phyloP scores from a whole-genome alignment of 2,888 invertebrate species.

The Dynastes tityus region DNA sequence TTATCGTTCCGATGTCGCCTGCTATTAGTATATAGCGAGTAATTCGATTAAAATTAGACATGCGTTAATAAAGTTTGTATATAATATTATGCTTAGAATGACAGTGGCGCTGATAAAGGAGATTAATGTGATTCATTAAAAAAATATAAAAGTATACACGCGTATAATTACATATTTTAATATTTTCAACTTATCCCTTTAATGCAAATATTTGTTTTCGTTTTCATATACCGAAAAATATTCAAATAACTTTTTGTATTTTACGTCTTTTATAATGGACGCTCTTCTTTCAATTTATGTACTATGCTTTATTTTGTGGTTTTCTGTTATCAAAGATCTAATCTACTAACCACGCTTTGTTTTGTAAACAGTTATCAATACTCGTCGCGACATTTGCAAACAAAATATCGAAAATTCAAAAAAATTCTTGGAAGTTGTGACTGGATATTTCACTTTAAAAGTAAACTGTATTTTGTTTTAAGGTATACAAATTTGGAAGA shows the following conservation, averaged over 20 bases:
- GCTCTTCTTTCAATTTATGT: too few relatives aligned
- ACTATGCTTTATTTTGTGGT: too few relatives aligned
- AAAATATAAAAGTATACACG: background rate
- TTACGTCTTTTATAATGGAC: too few relatives aligned
- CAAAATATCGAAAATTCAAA: too few relatives aligned
- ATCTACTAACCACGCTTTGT: too few relatives aligned
- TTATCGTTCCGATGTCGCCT: background rate
- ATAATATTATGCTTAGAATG: background rate
- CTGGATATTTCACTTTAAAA: too few relatives aligned
- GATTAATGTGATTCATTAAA: constrained; percentile 1
- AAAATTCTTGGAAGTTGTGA: too few relatives aligned
- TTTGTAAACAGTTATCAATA: too few relatives aligned
- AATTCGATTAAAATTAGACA: constrained; percentile 1
- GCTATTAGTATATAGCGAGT: background rate
- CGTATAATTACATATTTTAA: background rate
- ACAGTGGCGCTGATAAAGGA: background rate
- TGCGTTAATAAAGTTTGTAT: background rate
- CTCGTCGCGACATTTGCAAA: too few relatives aligned
- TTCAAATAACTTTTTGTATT: too few relatives aligned
- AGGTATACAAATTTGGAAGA: background rate
- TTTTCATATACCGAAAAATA: background rate
- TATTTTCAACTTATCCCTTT: background rate
- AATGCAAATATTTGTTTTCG: background rate
- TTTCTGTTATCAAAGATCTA: too few relatives aligned
- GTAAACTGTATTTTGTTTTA: background rate